Evolutionary conservation across 1,140 invertebrate species (phyloP).

Genomic region (Coptotermes formosanus): DNA sequence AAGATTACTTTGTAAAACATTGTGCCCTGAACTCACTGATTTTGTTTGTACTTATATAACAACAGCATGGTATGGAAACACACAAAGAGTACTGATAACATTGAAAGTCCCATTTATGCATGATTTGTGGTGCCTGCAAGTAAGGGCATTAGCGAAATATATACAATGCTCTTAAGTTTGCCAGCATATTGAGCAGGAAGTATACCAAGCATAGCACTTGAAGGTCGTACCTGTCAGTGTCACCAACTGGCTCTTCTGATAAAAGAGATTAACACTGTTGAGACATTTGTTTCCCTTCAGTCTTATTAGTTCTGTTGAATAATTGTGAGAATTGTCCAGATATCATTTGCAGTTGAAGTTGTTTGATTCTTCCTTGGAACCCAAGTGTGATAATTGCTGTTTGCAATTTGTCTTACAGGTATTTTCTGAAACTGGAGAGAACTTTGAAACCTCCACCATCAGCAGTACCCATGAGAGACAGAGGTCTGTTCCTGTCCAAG

Average conservation of each 20-base stretch:
- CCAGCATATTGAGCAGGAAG: neutral
- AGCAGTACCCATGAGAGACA: neutral
- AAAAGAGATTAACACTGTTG: neutral
- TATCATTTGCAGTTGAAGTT: neutral
- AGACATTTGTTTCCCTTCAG: neutral
- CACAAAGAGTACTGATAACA: too few species aligned
- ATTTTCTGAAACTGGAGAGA: conserved; percentile 5
- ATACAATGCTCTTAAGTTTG: neutral
- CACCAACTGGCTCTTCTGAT: neutral
- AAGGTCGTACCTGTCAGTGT: neutral
- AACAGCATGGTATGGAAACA: too few species aligned
- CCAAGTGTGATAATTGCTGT: neutral
- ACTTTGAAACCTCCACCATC: conserved; percentile 15
- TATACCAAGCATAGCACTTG: neutral
- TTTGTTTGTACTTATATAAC: too few species aligned
- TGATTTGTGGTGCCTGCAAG: too few species aligned
- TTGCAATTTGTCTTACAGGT: neutral
- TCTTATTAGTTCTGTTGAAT: neutral
- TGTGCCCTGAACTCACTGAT: too few species aligned
- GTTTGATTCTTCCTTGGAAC: too few species aligned
- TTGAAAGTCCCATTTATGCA: too few species aligned
- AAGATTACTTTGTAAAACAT: too few species aligned
- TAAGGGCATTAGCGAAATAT: too few species aligned
- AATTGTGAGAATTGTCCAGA: neutral
- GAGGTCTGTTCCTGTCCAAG: neutral